Percentiles rank a stretch among this genome's conserved stretches.
Evolutionary conservation across 1,140 invertebrate species (phyloP).

Genomic region (Saccostrea echinata): DNA sequence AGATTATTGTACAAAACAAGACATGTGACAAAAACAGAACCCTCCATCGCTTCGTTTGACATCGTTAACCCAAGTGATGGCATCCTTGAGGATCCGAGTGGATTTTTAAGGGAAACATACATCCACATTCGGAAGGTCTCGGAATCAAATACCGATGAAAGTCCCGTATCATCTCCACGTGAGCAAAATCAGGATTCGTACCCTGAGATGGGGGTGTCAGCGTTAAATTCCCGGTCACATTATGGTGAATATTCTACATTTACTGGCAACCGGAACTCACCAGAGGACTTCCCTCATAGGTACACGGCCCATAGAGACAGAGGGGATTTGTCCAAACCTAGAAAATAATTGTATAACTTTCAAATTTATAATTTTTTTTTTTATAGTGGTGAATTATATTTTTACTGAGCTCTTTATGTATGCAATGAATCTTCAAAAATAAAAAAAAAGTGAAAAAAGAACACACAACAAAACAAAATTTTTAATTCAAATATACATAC

Average conservation of each 20-base stretch:
- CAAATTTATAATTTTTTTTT: too few species aligned
- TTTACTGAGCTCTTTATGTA: neutral
- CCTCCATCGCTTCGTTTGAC: neutral
- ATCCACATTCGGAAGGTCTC: constrained; percentile 26
- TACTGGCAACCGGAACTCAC: neutral
- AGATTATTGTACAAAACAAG: constrained; percentile 15
- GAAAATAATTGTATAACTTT: neutral
- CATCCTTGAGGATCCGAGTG: neutral
- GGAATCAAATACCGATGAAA: constrained; percentile 8
- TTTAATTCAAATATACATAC: too few species aligned
- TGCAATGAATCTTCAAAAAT: neutral
- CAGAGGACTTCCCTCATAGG: neutral
- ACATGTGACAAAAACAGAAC: neutral
- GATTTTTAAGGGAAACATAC: neutral
- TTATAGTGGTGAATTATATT: neutral
- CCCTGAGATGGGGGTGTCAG: neutral
- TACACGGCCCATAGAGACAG: neutral
- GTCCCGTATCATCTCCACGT: neutral
- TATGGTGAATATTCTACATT: constrained; percentile 1
- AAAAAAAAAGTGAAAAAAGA: too few species aligned
- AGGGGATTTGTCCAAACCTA: neutral
- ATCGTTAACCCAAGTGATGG: constrained; percentile 8
- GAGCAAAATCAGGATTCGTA: neutral
- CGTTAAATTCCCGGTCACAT: neutral
- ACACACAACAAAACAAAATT: too few species aligned